These are phyloP conservation scores for Trichonephila clavipes DNA, from an alignment of 1,140 invertebrate species.

Conservation along the genomic window DNA sequence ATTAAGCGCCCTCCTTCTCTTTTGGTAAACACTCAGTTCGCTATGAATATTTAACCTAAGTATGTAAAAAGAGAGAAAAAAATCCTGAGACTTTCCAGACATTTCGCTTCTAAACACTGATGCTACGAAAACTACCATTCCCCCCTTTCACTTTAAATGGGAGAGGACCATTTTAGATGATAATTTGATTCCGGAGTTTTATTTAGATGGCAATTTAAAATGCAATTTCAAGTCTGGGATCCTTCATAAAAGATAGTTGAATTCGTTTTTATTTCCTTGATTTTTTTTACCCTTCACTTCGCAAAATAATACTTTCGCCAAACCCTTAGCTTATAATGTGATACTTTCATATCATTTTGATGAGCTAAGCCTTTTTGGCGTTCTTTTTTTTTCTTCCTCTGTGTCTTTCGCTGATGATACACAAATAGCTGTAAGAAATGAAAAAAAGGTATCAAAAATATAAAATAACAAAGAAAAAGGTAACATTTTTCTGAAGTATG, in stretches of 20 bases:
- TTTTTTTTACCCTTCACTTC: not conserved
- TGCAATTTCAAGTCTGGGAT: conserved; percentile 42
- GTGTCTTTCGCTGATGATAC: not conserved
- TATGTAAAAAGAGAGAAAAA: not conserved
- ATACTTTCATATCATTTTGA: not conserved
- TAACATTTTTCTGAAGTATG: no score
- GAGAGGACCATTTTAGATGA: conserved; percentile 45
- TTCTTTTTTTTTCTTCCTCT: no score
- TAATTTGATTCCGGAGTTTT: conserved; percentile 65
- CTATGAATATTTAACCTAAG: conserved; percentile 49
- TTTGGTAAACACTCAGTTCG: conserved; percentile 1
- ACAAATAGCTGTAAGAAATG: not conserved
- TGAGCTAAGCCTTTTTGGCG: not conserved
- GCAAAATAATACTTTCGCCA: not conserved
- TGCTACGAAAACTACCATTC: not conserved
- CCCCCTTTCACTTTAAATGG: not conserved
- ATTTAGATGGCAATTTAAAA: conserved; percentile 68
- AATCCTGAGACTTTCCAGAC: conserved; percentile 50
- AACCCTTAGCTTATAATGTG: conserved; percentile 11
- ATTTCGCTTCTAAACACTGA: conserved; percentile 18
- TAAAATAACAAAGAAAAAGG: not conserved
- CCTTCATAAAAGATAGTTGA: conserved; percentile 43
- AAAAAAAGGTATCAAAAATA: not conserved
- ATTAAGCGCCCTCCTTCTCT: not conserved
- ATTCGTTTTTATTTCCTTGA: not conserved